Evolutionary conservation across 1,140 invertebrate species (phyloP).

Genomic region (Trypoxylus dichotomus): DNA sequence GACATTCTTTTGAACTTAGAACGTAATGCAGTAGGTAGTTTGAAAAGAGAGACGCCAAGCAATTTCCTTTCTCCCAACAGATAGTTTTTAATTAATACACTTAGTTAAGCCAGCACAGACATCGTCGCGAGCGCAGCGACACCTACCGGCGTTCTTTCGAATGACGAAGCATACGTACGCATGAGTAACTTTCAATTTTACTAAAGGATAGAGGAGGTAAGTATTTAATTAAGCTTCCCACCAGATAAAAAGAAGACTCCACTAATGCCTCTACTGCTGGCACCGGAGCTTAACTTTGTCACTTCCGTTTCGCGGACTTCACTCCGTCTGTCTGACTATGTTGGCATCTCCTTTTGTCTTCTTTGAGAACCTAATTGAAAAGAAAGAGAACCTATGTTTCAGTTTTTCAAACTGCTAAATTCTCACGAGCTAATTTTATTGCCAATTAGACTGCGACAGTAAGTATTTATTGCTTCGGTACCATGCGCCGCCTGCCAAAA

Average conservation of each 20-base stretch:
- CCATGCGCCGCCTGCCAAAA: not conserved
- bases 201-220: too few species aligned
- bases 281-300: not conserved
- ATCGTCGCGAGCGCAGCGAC: not conserved
- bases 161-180: too few species aligned
- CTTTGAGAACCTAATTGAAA: not conserved
- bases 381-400: not conserved
- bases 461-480: not conserved
- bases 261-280: not conserved
- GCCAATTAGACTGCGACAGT: not conserved
- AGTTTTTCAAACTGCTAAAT: not conserved
- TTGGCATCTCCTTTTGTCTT: not conserved
- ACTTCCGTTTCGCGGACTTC: not conserved
- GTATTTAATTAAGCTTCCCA: too few species aligned
- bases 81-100: slow-evolving; percentile 4
- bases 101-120: not conserved
- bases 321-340: not conserved
- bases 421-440: not conserved
- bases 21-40: not conserved
- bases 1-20: not conserved
- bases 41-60: not conserved
- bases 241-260: not conserved
- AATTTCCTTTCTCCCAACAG: not conserved
- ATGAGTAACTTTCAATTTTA: too few species aligned
- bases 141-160: not conserved